phyloP scores from a whole-genome alignment of 2,797 vertebrate genomes.

The Monodelphis domestica region DNA sequence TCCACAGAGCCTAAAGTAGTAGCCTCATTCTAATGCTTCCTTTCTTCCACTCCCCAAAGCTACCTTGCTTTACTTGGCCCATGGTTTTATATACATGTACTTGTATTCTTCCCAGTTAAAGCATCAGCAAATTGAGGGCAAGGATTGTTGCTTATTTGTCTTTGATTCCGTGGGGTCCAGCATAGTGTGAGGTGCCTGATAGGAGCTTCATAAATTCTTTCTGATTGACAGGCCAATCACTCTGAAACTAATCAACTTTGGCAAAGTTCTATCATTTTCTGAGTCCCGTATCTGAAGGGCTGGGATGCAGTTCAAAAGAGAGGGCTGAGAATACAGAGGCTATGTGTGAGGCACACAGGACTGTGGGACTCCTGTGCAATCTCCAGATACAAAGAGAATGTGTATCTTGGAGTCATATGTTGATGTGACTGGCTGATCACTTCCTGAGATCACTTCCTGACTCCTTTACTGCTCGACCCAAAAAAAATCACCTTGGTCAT shows the following conservation, averaged over 20 bases:
- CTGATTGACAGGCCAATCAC: background rate
- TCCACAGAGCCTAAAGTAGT: background rate
- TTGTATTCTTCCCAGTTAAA: no score
- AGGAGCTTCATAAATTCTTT: background rate
- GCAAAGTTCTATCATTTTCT: background rate
- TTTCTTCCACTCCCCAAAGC: no score
- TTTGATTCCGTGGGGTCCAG: background rate
- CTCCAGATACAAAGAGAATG: background rate
- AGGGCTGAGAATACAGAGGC: background rate
- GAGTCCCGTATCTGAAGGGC: background rate
- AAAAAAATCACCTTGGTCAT: constrained; percentile 37
- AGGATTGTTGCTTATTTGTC: background rate
- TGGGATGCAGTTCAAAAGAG: background rate
- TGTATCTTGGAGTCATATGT: background rate
- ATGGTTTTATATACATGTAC: no score
- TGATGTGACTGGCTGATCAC: background rate
- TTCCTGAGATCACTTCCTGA: constrained; percentile 19
- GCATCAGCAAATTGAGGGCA: background rate
- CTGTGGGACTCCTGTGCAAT: background rate
- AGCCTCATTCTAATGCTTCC: no score
- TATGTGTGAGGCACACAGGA: background rate
- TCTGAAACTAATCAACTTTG: background rate
- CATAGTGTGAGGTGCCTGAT: background rate
- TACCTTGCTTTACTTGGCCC: no score
- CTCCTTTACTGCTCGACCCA: constrained; percentile 30